A percentile compares a stretch with the other conserved stretches of the same genome.
Evolutionary conservation across 2,113 vertebrate species (phyloP).

Genomic region (Calyptommatus sinebrachiatus): DNA sequence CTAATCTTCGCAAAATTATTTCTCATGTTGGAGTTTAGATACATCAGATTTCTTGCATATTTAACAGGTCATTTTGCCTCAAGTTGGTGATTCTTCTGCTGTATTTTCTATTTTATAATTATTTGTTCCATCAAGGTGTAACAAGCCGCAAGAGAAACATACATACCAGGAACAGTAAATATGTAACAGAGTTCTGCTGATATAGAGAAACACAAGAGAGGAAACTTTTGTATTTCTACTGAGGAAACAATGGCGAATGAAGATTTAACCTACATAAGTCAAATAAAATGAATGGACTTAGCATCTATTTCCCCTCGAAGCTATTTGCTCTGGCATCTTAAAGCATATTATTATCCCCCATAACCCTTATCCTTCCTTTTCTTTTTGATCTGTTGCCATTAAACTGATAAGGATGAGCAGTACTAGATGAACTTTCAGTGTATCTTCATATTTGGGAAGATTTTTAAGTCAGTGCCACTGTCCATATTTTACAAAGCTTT

Average conservation of each 20-base stretch:
- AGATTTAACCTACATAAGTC: conserved; percentile 16
- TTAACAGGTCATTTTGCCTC: too few relatives aligned
- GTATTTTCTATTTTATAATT: not conserved
- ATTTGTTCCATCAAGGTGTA: not conserved
- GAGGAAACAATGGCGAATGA: not conserved
- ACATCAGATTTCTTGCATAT: not conserved
- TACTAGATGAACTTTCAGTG: not conserved
- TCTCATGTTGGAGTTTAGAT: not conserved
- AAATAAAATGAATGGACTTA: conserved; percentile 1
- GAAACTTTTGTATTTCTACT: not conserved
- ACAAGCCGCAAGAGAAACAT: not conserved
- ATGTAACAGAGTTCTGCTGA: not conserved
- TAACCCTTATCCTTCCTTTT: not conserved
- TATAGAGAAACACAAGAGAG: too few relatives aligned
- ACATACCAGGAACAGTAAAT: not conserved
- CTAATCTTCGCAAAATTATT: too few relatives aligned
- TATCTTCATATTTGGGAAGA: not conserved
- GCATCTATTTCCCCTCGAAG: not conserved
- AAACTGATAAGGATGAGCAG: not conserved
- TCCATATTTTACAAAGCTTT: not conserved
- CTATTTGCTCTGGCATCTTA: conserved; percentile 5
- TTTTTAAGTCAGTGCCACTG: not conserved
- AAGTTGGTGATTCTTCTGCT: too few relatives aligned
- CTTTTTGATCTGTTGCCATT: not conserved
- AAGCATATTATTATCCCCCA: not conserved